Base-by-base conservation (phyloP, 2,113 vertebrate species). In the Arizona elegans region DNA sequence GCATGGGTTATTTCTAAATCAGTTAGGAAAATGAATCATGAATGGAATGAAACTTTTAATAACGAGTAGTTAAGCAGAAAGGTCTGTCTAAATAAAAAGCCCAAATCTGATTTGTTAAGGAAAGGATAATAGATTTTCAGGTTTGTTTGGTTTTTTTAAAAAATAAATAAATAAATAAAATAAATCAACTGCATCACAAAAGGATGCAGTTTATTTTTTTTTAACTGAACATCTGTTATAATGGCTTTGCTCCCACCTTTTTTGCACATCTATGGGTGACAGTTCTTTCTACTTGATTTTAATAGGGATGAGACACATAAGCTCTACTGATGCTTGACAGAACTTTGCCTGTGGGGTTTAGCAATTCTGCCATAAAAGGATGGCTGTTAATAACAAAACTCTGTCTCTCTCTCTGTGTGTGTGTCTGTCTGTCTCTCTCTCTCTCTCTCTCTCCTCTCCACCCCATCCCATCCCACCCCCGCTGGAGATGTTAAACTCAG, bases 341-440 rank as follows among this genome's bases (percentile, higher is more conserved):
- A 81, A 43, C 33, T 90, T 0, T 52, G 3, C 0, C 75, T 1
- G 59, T 19, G 3, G 50, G 2, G 4, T 93, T 89, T 90, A 70
- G 12, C 92, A 9, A 0, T 86, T 43, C 13, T 70, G 58, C 90
- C 47, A 81, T 81, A 81, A 81, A 38, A 43, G 75, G 17, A 21
- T 81, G 33, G 70, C 70, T 81, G 2, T 38, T 81, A 81, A 81
- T 81, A 43, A 38, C 17, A 81, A 21, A 81, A 81, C 1, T 2
- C 0, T 13, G 19, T 3, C 0, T 29, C 17, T n/a, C 3, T 0
- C 10, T 62, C 10, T 38, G 38, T 38, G 38, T 38, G 38, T 38
- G 38, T 38, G 38, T 47, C 43, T 47, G 3, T 47, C 43, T 47
- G 43, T 47, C 43, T 47, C 0, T 47, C 43, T 47, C 43, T 47